These are phyloP conservation scores for Antechinus stuartii DNA, from an alignment of 2,113 vertebrate species.

Conservation along the genomic window DNA sequence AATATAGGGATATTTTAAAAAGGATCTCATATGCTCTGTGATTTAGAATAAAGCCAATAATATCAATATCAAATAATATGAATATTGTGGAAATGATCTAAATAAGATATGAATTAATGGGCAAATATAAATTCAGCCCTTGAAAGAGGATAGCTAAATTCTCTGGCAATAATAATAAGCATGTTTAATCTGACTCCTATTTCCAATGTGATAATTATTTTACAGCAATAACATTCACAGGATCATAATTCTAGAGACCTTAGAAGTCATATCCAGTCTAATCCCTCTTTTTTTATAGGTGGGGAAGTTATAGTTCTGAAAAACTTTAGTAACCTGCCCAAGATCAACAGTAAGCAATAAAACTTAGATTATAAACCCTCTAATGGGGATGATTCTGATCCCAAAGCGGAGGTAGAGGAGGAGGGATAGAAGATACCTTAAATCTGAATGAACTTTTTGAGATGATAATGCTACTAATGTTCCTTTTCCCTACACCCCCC, in stretches of 20 bases:
- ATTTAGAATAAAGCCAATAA: constrained; percentile 57
- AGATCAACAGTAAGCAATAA: neutral
- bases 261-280: neutral
- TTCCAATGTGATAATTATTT: neutral
- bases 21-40: constrained; percentile 44
- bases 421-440: neutral
- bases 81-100: constrained; percentile 70
- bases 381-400: neutral
- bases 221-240: neutral
- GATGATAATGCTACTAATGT: neutral
- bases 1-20: constrained; percentile 41
- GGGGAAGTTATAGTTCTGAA: neutral
- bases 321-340: neutral
- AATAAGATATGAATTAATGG: constrained; percentile 51
- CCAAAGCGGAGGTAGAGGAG: neutral
- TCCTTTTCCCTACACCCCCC: neutral
- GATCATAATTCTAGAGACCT: neutral
- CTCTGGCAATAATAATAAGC: constrained; percentile 29
- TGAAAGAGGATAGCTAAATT: constrained; percentile 47
- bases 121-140: constrained; percentile 58
- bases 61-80: constrained; percentile 66
- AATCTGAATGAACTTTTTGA: neutral
- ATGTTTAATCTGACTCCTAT: neutral
- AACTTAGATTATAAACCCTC: neutral
- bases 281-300: neutral